These are phyloP conservation scores for Chionodraco myersi DNA, from an alignment of 2,113 vertebrate genomes.

Conservation along the genomic window DNA sequence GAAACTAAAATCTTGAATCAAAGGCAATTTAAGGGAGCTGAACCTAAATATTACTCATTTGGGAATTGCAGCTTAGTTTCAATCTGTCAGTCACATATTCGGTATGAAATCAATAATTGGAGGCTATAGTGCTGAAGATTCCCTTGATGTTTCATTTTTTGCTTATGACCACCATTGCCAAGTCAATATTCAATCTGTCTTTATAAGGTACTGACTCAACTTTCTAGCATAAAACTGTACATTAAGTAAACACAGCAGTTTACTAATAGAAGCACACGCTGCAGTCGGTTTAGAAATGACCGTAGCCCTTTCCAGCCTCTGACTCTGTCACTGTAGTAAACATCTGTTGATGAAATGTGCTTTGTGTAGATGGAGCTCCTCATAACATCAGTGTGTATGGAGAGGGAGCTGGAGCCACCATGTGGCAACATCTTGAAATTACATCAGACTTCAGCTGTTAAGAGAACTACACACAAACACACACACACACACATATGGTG, in stretches of 20 bases:
- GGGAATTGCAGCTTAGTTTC: not conserved
- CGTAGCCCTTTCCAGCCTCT: constrained; percentile 40
- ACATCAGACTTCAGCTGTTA: constrained; percentile 26
- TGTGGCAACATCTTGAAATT: constrained; percentile 57
- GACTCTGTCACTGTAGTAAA: constrained; percentile 62
- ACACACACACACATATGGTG: constrained; percentile 35
- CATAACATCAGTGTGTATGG: not conserved
- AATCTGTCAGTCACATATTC: not conserved
- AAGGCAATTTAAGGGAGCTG: not conserved
- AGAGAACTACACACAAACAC: constrained; percentile 20
- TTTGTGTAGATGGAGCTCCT: constrained; percentile 52
- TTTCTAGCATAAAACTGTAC: not conserved
- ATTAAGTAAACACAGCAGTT: not conserved
- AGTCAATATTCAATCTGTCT: not conserved
- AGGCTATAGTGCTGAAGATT: not conserved
- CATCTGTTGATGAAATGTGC: constrained; percentile 74
- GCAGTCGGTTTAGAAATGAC: constrained; percentile 22
- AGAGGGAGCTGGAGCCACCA: constrained; percentile 66
- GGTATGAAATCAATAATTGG: not conserved
- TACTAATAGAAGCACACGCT: not conserved
- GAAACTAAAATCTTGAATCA: not conserved
- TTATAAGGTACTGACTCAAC: not conserved
- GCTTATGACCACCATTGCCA: not conserved
- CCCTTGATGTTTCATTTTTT: not conserved
- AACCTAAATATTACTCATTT: not conserved